Conservation (phyloP, 2,797 vertebrate species). For the Oryzias dopingdopingensis region DNA sequence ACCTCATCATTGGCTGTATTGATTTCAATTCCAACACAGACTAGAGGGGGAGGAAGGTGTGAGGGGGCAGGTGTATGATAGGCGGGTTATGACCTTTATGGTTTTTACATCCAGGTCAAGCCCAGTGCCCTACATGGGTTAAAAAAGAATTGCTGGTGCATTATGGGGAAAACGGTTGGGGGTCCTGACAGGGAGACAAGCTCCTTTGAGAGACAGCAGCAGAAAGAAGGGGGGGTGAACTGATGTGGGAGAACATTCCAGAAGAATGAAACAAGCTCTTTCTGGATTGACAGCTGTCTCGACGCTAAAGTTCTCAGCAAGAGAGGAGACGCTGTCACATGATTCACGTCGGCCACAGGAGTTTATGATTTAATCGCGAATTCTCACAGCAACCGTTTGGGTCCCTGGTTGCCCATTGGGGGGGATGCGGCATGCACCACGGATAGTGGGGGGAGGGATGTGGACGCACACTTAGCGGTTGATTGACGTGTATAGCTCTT, state of each 20-base stretch:
- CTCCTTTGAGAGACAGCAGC: constrained; percentile 23
- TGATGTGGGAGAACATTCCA: constrained; percentile 35
- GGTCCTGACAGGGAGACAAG: constrained; percentile 43
- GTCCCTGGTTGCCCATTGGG: constrained; percentile 26
- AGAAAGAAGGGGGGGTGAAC: neutral
- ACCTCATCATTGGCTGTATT: constrained; percentile 69
- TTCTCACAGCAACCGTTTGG: no score
- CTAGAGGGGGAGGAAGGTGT: constrained; percentile 53
- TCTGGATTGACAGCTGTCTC: no score
- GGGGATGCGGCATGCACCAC: constrained; percentile 16
- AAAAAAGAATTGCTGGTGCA: constrained; percentile 40
- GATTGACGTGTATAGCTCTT: constrained; percentile 69
- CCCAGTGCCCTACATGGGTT: constrained; percentile 18
- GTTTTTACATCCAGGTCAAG: constrained; percentile 62
- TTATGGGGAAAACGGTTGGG: constrained; percentile 47
- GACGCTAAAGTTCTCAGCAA: no score
- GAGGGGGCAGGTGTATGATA: constrained; percentile 30
- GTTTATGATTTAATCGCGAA: no score
- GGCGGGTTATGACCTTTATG: constrained; percentile 37
- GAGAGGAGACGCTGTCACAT: no score
- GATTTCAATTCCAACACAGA: constrained; percentile 65
- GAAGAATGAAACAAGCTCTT: constrained; percentile 13
- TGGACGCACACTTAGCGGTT: constrained; percentile 53
- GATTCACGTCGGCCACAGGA: no score
- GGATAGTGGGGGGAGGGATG: constrained; percentile 6